Conservation (phyloP, 1,140 invertebrate species). For the Daktulosphaira vitifoliae region DNA sequence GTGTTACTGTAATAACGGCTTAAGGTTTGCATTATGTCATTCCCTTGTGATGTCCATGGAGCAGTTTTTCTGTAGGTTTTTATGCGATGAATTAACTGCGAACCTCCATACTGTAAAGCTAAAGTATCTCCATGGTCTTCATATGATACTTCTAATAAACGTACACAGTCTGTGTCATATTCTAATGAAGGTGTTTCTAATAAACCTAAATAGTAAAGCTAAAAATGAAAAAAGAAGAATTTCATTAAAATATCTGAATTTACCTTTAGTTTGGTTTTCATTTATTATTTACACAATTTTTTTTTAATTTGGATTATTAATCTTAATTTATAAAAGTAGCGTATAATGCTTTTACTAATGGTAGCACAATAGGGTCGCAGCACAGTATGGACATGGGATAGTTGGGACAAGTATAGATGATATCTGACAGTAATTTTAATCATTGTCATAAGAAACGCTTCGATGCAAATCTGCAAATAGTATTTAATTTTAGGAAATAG, state of each 20-base stretch:
- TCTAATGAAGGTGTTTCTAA: constrained; percentile 74
- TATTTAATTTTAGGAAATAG: too few relatives aligned
- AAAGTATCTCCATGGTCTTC: constrained; percentile 98
- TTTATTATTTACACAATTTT: too few relatives aligned
- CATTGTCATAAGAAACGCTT: too few relatives aligned
- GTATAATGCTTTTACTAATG: too few relatives aligned
- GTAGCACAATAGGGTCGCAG: too few relatives aligned
- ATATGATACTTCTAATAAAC: constrained; percentile 91
- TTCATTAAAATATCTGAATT: background rate
- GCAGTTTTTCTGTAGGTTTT: constrained; percentile 87
- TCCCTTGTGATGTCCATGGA: constrained; percentile 94
- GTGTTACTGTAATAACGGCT: constrained; percentile 98
- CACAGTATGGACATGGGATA: too few relatives aligned
- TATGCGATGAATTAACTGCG: constrained; percentile 91
- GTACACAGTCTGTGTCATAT: constrained; percentile 90
- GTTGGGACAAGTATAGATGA: too few relatives aligned
- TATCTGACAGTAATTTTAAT: too few relatives aligned
- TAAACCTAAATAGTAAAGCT: constrained; percentile 79
- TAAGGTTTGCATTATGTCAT: constrained; percentile 97
- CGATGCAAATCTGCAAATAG: too few relatives aligned
- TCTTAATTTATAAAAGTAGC: too few relatives aligned
- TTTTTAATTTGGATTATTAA: too few relatives aligned
- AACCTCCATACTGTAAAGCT: constrained; percentile 96
- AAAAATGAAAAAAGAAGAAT: constrained; percentile 42
- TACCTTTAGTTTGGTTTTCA: too few relatives aligned